Evolutionary conservation across 2,888 invertebrate species (phyloP).

Genomic region (Nemapogon koenigi): DNA sequence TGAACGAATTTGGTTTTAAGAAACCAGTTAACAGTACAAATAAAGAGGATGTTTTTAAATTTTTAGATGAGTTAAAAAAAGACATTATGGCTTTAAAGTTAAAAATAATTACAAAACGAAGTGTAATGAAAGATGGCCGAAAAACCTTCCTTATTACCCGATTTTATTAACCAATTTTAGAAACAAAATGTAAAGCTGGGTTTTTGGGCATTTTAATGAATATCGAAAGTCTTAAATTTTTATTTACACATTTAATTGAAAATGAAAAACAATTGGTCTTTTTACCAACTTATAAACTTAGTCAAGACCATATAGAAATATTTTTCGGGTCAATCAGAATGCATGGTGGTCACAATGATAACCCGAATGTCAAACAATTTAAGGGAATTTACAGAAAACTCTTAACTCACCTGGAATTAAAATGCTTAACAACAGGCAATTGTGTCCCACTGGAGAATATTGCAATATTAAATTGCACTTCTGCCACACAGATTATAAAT

Average conservation of each 20-base stretch:
- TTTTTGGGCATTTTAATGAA: conserved; percentile 16
- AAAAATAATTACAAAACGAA: too few species aligned
- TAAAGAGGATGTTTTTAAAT: background rate
- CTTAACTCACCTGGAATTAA: conserved; percentile 16
- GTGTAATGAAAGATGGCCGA: too few species aligned
- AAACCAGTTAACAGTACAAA: background rate
- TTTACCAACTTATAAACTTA: conserved; percentile 10
- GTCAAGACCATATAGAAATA: conserved; percentile 17
- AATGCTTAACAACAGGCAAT: conserved; percentile 13
- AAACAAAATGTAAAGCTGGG: too few species aligned
- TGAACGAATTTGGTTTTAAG: background rate
- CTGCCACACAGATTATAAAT: conserved; percentile 15
- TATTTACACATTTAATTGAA: conserved; percentile 10
- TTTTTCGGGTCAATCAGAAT: conserved; percentile 16
- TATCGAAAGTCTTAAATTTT: conserved; percentile 14
- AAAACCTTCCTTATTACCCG: too few species aligned
- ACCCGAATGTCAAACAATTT: conserved; percentile 16
- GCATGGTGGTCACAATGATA: conserved; percentile 18
- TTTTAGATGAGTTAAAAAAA: background rate
- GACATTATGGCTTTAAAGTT: too few species aligned
- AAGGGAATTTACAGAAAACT: conserved; percentile 16
- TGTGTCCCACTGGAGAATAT: conserved; percentile 17
- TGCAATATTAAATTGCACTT: conserved; percentile 14
- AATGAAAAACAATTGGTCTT: background rate
- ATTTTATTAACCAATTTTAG: conserved; percentile 12